Evolutionary conservation across 2,113 vertebrate species (phyloP), one percentile per base, ranked within the genome.

Genomic region (Pungitius pungitius): DNA sequence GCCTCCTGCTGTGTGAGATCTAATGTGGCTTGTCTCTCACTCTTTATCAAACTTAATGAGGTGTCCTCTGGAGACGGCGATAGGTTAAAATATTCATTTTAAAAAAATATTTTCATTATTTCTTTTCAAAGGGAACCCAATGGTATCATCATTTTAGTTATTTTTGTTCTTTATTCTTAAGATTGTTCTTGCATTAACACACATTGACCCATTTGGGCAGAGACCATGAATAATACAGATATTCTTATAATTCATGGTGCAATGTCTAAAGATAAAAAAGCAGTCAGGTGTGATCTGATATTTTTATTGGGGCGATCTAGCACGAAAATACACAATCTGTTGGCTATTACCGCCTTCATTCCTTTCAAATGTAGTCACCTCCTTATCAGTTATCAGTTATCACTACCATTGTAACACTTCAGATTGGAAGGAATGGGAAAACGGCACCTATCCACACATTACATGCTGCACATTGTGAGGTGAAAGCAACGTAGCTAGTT

Each of bases 201-300:
- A 69, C 9, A 47, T 26, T 33, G 51, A 73, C 63, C 4, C 63
- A 24, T 62, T 75, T 69, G 59, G 14, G 26, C 17, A 51, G 33
- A 58, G 8, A 11, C 15, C 52, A 22, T 68, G 57, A 42, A 68
- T 59, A 43, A 69, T 57, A 55, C 26, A 59, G 11, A 3, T 33
- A 22, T 57, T 56, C 30, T 42, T 15, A 26, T 43, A 1, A 4
- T 75, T 47, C 27, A 7, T 13, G 20, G 15, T 42, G n/a, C 5
- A 63, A 72, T 24, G n/a, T 43, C 35, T 35, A 39, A 30, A 60
- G 37, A 68, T 69, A 30, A 37, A 33, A 67, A 56, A n/a, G 7
- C 6, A 55, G 56, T 73, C 49, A 17, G 6, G 35, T 26, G 9
- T 52, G 17, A 47, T 65, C 17, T 1, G 24, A 10, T 55, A 30